Conservation (phyloP, 2,113 vertebrate genomes). For the Podarcis cretensis region DNA sequence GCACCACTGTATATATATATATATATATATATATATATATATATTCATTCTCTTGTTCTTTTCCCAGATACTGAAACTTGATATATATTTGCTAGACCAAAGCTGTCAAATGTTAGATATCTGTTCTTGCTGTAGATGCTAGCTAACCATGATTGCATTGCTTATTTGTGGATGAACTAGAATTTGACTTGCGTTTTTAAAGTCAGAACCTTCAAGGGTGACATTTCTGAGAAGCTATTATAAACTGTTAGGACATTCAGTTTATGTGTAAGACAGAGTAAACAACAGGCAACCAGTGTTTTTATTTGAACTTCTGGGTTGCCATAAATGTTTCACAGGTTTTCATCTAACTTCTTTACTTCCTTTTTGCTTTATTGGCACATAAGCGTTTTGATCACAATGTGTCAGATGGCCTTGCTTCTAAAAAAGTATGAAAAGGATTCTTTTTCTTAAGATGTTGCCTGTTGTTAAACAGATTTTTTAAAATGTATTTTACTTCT, state of each 20-base stretch:
- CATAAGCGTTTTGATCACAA: neutral
- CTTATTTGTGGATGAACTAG: neutral
- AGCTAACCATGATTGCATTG: neutral
- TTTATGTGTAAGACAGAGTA: neutral
- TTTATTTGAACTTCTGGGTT: slow-evolving; percentile 9
- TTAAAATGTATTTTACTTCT: neutral
- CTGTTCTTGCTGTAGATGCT: neutral
- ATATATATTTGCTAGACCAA: neutral
- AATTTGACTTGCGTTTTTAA: neutral
- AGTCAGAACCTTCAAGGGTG: neutral
- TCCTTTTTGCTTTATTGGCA: neutral
- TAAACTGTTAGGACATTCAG: neutral
- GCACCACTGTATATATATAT: too few relatives aligned
- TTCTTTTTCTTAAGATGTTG: neutral
- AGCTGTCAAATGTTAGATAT: neutral
- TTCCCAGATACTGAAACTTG: neutral
- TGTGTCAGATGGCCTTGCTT: neutral
- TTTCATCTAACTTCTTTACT: neutral
- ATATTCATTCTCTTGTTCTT: neutral
- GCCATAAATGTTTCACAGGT: slow-evolving; percentile 13
- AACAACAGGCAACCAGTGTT: neutral
- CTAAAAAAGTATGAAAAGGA: neutral
- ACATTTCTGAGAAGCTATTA: neutral
- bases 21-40: neutral
- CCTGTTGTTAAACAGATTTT: neutral